Conservation (phyloP, 2,888 invertebrate genomes). For the Thereva unica region DNA sequence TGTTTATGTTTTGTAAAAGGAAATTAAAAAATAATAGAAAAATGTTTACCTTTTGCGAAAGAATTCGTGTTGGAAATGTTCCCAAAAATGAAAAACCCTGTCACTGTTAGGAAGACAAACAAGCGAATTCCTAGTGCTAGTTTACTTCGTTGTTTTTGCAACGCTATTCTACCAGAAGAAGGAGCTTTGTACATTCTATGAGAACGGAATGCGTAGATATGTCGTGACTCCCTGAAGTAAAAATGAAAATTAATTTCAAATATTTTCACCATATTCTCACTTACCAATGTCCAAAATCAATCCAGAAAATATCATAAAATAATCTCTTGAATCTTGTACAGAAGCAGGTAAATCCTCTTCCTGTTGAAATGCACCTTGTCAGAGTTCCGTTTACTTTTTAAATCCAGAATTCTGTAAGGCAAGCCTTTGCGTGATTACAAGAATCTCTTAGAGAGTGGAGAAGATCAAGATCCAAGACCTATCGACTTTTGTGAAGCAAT, state of each 20-base stretch:
- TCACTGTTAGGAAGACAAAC: conserved; percentile 33
- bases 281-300: not conserved
- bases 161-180: not conserved
- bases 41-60: conserved; percentile 1
- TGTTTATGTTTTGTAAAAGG: not conserved
- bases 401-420: too few species aligned
- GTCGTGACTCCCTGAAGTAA: not conserved
- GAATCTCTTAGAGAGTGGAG: too few species aligned
- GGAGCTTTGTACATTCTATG: conserved; percentile 38
- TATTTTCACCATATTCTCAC: not conserved
- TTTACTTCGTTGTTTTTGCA: conserved; percentile 35
- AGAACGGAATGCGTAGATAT: not conserved
- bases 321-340: conserved; percentile 16
- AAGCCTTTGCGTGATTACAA: too few species aligned
- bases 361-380: not conserved
- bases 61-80: not conserved
- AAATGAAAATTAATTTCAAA: not conserved
- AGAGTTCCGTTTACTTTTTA: not conserved
- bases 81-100: conserved; percentile 12
- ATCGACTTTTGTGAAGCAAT: too few species aligned
- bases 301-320: conserved; percentile 14
- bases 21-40: conserved; percentile 4
- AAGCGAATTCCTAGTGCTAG: conserved; percentile 37
- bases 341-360: not conserved
- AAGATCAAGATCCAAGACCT: too few species aligned